phyloP scores from a whole-genome alignment of 2,797 vertebrate species.

The Syngnathus acus region DNA sequence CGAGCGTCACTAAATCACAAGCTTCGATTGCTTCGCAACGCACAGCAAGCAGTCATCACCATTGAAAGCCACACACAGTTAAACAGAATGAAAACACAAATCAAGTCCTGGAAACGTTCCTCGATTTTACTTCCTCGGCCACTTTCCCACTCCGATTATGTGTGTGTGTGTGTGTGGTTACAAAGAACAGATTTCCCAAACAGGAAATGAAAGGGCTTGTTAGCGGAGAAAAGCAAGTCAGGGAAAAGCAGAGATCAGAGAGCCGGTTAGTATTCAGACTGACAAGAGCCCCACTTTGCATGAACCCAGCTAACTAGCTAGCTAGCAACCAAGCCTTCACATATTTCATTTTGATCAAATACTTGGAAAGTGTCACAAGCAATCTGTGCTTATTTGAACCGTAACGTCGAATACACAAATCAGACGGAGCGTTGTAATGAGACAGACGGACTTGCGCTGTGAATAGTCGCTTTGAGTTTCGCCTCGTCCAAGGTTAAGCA shows the following conservation, averaged over 20 bases:
- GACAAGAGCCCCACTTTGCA: constrained; percentile 67
- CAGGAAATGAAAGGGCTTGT: constrained; percentile 93
- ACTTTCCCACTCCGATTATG: constrained; percentile 49
- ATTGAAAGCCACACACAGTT: constrained; percentile 29
- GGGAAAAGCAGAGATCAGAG: constrained; percentile 78
- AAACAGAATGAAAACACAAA: constrained; percentile 46
- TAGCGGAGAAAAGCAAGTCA: constrained; percentile 41
- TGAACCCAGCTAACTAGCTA: constrained; percentile 28
- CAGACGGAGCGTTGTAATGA: constrained; percentile 40
- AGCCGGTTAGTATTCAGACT: constrained; percentile 66
- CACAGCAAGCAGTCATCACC: constrained; percentile 34
- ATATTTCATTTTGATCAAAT: constrained; percentile 66
- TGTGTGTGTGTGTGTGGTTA: constrained; percentile 68
- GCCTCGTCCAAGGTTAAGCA: constrained; percentile 60
- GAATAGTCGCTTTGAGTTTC: constrained; percentile 40
- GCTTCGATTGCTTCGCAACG: constrained; percentile 34
- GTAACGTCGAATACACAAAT: constrained; percentile 69
- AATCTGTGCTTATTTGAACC: constrained; percentile 66
- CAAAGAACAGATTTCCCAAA: constrained; percentile 96
- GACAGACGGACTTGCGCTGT: constrained; percentile 2
- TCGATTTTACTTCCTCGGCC: constrained; percentile 43
- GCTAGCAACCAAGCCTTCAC: constrained; percentile 12
- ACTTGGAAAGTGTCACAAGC: constrained; percentile 49
- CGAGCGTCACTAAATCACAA: constrained; percentile 39
- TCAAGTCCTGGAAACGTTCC: constrained; percentile 40